phyloP scores from a whole-genome alignment of 1,140 invertebrate genomes.

The Cherax quadricarinatus region DNA sequence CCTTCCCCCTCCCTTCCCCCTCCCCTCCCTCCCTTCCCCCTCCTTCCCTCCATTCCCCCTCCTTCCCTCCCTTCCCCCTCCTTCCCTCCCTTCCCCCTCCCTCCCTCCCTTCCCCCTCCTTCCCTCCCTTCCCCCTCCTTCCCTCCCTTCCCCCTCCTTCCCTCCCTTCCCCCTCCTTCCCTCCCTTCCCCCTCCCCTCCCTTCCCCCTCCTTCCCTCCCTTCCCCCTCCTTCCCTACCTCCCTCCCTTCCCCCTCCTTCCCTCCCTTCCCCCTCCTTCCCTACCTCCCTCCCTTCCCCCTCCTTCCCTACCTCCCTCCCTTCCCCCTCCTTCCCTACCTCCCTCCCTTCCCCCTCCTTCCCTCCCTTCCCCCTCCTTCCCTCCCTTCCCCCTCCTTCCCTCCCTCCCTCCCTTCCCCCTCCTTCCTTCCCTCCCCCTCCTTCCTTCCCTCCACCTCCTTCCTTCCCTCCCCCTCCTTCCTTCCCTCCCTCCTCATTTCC shows the following conservation, averaged over 20 bases:
- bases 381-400: too few relatives aligned
- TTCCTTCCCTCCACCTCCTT: background rate
- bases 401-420: background rate
- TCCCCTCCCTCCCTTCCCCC: background rate
- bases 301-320: too few relatives aligned
- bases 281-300: accelerated
- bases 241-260: too few relatives aligned
- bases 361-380: too few relatives aligned
- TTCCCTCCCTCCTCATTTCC: background rate
- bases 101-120: too few relatives aligned
- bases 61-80: background rate
- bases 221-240: too few relatives aligned
- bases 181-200: background rate
- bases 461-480: background rate
- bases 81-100: background rate
- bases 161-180: background rate
- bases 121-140: background rate
- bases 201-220: background rate
- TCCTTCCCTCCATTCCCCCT: background rate
- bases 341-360: background rate
- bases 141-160: too few relatives aligned
- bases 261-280: background rate
- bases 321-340: too few relatives aligned
- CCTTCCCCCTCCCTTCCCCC: background rate
- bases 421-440: background rate